Percentiles rank a stretch among this genome's conserved stretches.
Evolutionary conservation across 2,888 invertebrate species (phyloP).

Genomic region (Plutella xylostella): DNA sequence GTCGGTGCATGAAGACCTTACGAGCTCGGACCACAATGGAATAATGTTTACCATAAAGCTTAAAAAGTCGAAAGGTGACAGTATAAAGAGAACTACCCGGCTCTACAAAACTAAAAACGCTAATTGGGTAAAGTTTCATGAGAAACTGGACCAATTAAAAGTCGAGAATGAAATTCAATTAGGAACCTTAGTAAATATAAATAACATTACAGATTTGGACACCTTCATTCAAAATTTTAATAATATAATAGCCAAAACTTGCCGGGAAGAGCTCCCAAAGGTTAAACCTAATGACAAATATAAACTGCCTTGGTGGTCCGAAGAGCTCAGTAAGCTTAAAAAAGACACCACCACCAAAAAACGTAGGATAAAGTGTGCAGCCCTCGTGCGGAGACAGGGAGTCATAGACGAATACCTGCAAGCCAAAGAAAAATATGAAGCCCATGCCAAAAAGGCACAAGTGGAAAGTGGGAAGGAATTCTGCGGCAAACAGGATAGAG

Average conservation of each 20-base stretch:
- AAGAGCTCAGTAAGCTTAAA: constrained; percentile 1
- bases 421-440: background rate
- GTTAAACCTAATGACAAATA: background rate
- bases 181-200: background rate
- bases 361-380: constrained; percentile 6
- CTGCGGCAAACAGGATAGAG: constrained; percentile 2
- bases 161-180: too few relatives aligned
- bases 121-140: constrained; percentile 5
- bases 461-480: constrained; percentile 3
- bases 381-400: background rate
- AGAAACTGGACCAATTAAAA: too few relatives aligned
- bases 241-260: background rate
- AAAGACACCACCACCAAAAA: background rate
- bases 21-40: constrained; percentile 12
- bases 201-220: background rate
- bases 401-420: constrained; percentile 4
- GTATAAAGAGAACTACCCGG: constrained; percentile 8
- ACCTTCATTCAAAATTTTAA: background rate
- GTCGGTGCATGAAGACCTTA: background rate
- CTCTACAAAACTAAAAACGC: constrained; percentile 18
- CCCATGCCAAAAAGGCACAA: background rate
- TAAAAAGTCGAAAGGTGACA: background rate
- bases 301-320: constrained; percentile 8
- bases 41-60: constrained; percentile 5
- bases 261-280: background rate